Base-by-base conservation (phyloP, 2,113 vertebrate species). In the Syngnathus scovelli region DNA sequence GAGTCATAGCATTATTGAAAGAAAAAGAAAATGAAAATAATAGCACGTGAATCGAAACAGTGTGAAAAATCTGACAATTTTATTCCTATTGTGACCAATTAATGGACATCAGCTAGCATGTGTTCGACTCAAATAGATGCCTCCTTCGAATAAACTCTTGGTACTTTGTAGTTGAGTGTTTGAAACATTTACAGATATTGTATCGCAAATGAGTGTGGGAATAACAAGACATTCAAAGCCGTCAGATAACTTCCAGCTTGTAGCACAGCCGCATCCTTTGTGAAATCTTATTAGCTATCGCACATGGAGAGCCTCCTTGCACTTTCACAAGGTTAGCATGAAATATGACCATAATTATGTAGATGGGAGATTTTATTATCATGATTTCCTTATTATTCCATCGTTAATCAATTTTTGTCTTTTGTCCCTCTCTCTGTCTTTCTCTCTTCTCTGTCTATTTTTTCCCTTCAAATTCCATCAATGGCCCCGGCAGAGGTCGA, bases 351-450 rank as follows among this genome's bases (percentile, higher is more conserved):
- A 74, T 71, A 78, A 86, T 90, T 88, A 86, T 85, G 74, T 79
- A 86, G 85, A 87, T 88, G 79, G 58, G 70, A 81, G 85, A 87
- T 88, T 86, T 83, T 84, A 87, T 90, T 90, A 86, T 89, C 76
- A 72, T 67, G 83, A 88, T 89, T 88, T 93, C 84, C 90, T 91
- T 91, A 92, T 93, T 94, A 94, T 90, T 92, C 90, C 91, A 92
- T 93, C 93, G 94, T 96, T 97, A 96, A 98, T 96, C 94, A 95
- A 90, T 95, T 95, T 92, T 94, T 92, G 93, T 94, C 93, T 94
- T 90, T 92, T 92, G 91, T 93, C 93, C 93, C 91, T 92, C 88
- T 90, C 87, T 92, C 83, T 92, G 87, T 87, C 90, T 89, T 87
- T 91, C 92, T 88, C 91, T 87, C 90, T 90, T 90, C 89, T 85